Conservation (phyloP, 2,797 vertebrate species). For the Rhinichthys osculus region DNA sequence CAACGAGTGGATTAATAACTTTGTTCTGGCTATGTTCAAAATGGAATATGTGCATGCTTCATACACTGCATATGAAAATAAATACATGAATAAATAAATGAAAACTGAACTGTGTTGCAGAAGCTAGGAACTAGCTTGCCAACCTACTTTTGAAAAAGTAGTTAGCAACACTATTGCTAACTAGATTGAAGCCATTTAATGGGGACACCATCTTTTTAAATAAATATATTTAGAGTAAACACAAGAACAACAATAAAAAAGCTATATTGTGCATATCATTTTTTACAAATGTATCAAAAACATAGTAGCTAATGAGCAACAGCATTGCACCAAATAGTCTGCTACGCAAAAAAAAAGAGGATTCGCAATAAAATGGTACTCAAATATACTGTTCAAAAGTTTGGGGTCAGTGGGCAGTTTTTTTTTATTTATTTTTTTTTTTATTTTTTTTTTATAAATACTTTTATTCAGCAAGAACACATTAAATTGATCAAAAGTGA, state of each 20-base stretch:
- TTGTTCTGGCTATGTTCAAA: slow-evolving; percentile 1
- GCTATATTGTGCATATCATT: background rate
- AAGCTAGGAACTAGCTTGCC: too few relatives aligned
- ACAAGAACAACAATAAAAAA: background rate
- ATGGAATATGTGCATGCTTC: background rate
- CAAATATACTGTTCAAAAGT: background rate
- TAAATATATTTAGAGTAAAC: background rate
- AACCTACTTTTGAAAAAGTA: background rate
- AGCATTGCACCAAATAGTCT: background rate
- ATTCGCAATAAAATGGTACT: background rate
- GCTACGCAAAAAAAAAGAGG: too few relatives aligned
- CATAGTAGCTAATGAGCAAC: background rate
- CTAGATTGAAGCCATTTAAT: background rate
- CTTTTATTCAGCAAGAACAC: background rate
- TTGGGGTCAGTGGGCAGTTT: background rate
- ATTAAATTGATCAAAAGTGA: too few relatives aligned
- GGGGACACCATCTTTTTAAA: background rate
- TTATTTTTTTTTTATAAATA: background rate
- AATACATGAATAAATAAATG: background rate
- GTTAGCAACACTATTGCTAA: background rate
- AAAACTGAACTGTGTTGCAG: too few relatives aligned
- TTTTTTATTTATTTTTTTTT: background rate
- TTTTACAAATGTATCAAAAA: background rate
- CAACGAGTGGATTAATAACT: slow-evolving; percentile 67
- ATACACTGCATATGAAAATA: background rate